Conservation (phyloP, 1,140 invertebrate species). For the Drosophila setifemur region DNA sequence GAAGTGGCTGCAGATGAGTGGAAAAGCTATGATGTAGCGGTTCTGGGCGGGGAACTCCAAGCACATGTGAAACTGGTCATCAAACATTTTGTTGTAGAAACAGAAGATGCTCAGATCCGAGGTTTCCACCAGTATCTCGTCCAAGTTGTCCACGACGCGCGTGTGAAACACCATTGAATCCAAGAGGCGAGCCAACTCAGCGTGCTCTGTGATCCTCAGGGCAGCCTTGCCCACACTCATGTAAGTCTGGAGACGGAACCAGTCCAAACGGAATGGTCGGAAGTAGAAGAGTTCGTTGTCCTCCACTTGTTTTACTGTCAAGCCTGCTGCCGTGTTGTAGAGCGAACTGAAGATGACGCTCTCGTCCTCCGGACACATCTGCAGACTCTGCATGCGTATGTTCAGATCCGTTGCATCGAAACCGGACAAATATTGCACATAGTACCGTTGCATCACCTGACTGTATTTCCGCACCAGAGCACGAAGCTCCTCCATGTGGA, state of each 20-base stretch:
- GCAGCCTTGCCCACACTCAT: conserved; percentile 93
- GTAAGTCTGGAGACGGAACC: conserved; percentile 98
- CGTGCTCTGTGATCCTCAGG: conserved; percentile 92
- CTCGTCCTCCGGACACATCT: conserved; percentile 96
- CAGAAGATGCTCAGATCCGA: conserved; percentile 98
- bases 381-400: conserved; percentile 94
- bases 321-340: conserved; percentile 92
- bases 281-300: conserved; percentile 99
- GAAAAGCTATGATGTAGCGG: conserved; percentile 98
- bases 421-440: conserved; percentile 97
- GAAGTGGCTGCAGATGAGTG: conserved; percentile 98
- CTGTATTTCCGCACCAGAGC: conserved; percentile 96
- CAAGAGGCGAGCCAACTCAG: conserved; percentile 94
- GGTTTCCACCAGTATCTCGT: conserved; percentile 97
- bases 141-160: conserved; percentile 99
- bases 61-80: conserved; percentile 99
- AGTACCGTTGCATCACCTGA: conserved; percentile 98
- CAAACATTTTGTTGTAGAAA: conserved; percentile 98
- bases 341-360: conserved; percentile 96
- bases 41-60: conserved; percentile 99
- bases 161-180: conserved; percentile 99
- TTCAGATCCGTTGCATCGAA: conserved; percentile 97
- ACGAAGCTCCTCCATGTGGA: conserved; percentile 98
- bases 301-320: conserved; percentile 97
- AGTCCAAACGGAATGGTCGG: conserved; percentile 96